Evolutionary conservation across 2,113 vertebrate genomes (phyloP).

Genomic region (Parotia lawesii): DNA sequence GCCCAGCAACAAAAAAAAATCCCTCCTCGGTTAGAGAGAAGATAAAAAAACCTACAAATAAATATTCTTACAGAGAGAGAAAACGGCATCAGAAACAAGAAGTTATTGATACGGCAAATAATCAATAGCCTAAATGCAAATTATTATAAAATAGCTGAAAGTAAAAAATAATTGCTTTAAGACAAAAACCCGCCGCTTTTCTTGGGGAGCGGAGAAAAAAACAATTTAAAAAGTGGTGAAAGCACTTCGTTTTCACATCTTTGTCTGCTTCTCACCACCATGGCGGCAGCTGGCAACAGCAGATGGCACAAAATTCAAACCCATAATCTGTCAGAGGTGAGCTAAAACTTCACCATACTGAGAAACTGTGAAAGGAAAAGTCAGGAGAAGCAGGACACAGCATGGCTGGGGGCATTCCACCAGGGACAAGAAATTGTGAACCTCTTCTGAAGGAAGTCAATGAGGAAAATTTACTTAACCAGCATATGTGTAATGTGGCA

Average conservation of each 20-base stretch:
- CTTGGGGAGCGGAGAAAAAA: too few relatives aligned
- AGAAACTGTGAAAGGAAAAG: background rate
- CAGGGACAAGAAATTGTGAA: background rate
- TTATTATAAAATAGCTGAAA: background rate
- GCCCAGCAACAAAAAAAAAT: background rate
- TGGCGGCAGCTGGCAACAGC: background rate
- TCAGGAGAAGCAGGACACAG: background rate
- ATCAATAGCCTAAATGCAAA: background rate
- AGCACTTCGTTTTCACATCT: background rate
- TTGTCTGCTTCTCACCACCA: background rate
- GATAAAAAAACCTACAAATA: background rate
- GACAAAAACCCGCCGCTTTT: background rate
- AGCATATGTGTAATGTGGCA: rapidly evolving
- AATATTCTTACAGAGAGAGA: background rate
- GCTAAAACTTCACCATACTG: background rate
- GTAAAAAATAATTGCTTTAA: background rate
- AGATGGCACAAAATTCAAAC: background rate
- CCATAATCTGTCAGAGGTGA: background rate
- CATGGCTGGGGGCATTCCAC: too few relatives aligned
- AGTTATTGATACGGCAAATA: background rate
- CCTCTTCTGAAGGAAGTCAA: background rate
- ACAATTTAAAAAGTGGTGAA: background rate
- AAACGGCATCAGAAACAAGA: background rate
- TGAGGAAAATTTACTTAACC: background rate
- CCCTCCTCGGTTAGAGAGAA: background rate